These are phyloP conservation scores for Ruditapes philippinarum DNA, from an alignment of 1,140 invertebrate genomes.

Conservation along the genomic window DNA sequence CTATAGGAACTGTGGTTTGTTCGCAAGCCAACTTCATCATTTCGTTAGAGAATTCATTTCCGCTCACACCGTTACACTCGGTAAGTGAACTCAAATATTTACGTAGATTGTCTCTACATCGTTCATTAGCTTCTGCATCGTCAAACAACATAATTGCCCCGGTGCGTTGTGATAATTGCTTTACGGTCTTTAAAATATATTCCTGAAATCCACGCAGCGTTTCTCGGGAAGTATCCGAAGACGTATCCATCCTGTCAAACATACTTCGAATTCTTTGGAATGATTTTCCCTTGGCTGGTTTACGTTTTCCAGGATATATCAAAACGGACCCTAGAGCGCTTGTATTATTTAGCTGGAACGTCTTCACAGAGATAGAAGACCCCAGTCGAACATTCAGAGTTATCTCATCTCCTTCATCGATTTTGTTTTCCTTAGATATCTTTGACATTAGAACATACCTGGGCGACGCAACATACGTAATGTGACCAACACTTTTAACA, in stretches of 20 bases:
- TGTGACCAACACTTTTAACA: background rate
- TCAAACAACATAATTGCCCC: background rate
- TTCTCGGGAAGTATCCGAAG: background rate
- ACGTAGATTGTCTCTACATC: background rate
- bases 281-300: background rate
- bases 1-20: background rate
- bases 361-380: background rate
- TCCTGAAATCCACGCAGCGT: background rate
- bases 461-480: background rate
- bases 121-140: background rate
- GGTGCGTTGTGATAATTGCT: background rate
- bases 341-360: background rate
- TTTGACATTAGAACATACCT: background rate
- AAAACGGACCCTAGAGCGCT: background rate
- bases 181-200: background rate
- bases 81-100: background rate
- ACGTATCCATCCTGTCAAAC: background rate
- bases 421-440: too few species aligned
- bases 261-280: background rate
- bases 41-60: background rate
- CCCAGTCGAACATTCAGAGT: background rate
- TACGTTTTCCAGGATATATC: background rate
- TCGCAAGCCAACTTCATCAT: background rate
- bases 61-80: background rate
- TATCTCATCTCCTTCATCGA: background rate